A percentile compares a stretch with the other conserved stretches of the same genome.
phyloP scores from a whole-genome alignment of 2,797 vertebrate genomes.

The Sebastiscus tertius region DNA sequence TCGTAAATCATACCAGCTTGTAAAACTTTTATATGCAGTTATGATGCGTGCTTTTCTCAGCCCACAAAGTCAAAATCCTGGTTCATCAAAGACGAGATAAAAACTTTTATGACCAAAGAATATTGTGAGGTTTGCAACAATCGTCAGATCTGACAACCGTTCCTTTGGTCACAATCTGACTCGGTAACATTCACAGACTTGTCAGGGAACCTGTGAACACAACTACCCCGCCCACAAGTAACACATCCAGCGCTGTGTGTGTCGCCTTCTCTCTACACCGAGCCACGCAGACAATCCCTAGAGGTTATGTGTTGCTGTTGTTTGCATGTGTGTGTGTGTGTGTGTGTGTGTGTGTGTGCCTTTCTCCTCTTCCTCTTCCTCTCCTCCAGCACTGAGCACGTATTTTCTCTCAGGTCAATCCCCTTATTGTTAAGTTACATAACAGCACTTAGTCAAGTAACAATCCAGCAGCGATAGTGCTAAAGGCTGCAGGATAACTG shows the following conservation, averaged over 20 bases:
- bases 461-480: conserved; percentile 46
- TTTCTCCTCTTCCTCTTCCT: conserved; percentile 39
- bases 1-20: neutral
- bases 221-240: conserved; percentile 18
- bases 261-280: neutral
- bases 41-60: neutral
- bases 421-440: conserved; percentile 68
- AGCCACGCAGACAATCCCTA: conserved; percentile 36
- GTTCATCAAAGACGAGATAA: neutral
- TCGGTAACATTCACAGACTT: conserved; percentile 44
- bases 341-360: neutral
- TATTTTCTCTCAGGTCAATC: conserved; percentile 64
- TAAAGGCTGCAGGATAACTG: conserved; percentile 57
- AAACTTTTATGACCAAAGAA: neutral
- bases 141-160: conserved; percentile 19
- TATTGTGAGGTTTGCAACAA: conserved; percentile 28
- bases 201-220: conserved; percentile 43
- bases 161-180: conserved; percentile 25
- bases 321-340: neutral
- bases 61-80: neutral
- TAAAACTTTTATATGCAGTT: neutral
- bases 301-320: conserved; percentile 31
- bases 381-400: conserved; percentile 30
- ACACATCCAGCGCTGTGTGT: neutral
- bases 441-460: conserved; percentile 69